A percentile compares a stretch with the other conserved stretches of the same genome.
Conservation (phyloP, 2,797 vertebrate species). For the Eidolon dupreanum region DNA sequence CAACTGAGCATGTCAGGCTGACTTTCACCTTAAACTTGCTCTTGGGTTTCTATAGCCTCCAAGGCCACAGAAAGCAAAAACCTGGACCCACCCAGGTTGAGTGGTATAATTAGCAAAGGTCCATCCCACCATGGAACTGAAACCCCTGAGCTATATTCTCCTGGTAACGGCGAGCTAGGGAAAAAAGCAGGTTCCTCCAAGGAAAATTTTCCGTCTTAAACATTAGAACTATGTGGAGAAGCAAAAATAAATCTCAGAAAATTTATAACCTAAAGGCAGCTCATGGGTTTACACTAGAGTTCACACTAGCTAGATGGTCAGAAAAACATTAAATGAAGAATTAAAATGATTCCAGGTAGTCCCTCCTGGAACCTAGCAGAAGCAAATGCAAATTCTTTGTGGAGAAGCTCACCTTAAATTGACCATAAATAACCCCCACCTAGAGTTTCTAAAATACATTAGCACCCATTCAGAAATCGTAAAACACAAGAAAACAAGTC, state of each 20-base stretch:
- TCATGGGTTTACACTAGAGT: slow-evolving; percentile 43
- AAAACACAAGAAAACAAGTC: slow-evolving; percentile 8
- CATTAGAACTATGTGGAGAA: not conserved
- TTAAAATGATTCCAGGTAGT: not conserved
- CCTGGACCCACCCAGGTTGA: not conserved
- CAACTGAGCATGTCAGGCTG: not conserved
- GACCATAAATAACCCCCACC: not conserved
- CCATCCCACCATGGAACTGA: not conserved
- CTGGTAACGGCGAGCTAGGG: not conserved
- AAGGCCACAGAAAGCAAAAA: slow-evolving; percentile 17
- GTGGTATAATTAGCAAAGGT: not conserved
- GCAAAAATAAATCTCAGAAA: slow-evolving; percentile 47
- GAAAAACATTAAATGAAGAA: slow-evolving; percentile 44
- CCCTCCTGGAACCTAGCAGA: not conserved
- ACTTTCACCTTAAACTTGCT: not conserved
- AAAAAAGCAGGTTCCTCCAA: not conserved
- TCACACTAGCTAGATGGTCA: not conserved
- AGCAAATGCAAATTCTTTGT: not conserved
- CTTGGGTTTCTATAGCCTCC: slow-evolving; percentile 27
- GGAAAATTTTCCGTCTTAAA: slow-evolving; percentile 53
- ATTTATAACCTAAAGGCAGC: not conserved
- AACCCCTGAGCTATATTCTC: not conserved
- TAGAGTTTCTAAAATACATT: slow-evolving; percentile 8
- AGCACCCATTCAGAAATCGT: not conserved
- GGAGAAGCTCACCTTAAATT: not conserved